Evolutionary conservation across 1,140 invertebrate species (phyloP).

Genomic region (Panulirus ornatus): DNA sequence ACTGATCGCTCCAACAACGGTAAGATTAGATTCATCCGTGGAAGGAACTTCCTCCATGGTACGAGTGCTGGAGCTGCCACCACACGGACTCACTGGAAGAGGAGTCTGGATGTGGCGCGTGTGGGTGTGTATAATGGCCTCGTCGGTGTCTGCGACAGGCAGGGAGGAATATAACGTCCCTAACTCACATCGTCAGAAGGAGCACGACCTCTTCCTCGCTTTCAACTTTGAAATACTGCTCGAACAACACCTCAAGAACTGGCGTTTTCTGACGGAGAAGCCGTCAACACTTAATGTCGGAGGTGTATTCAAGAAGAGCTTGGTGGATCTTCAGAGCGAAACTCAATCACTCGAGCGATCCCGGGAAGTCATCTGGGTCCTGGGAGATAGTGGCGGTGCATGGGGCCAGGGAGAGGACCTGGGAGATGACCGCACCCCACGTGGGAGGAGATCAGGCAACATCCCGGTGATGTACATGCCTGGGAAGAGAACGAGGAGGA

Average conservation of each 20-base stretch:
- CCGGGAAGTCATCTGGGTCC: no score
- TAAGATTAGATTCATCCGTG: no score
- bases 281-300: neutral
- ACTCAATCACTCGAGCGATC: no score
- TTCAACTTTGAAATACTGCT: slow-evolving; percentile 4
- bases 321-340: no score
- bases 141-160: no score
- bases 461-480: slow-evolving; percentile 62
- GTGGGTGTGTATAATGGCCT: neutral
- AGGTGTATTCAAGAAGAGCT: neutral
- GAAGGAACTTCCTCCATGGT: no score
- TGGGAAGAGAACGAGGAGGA: slow-evolving; percentile 38
- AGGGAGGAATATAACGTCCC: neutral
- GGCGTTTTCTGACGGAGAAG: slow-evolving; percentile 28
- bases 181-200: neutral
- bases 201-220: neutral
- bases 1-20: no score
- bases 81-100: no score
- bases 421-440: no score
- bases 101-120: neutral
- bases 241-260: slow-evolving; percentile 1
- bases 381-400: no score
- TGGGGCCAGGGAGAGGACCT: neutral
- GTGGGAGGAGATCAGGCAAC: neutral
- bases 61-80: no score